phyloP scores from a whole-genome alignment of 2,113 vertebrate species.

The Ictalurus furcatus region DNA sequence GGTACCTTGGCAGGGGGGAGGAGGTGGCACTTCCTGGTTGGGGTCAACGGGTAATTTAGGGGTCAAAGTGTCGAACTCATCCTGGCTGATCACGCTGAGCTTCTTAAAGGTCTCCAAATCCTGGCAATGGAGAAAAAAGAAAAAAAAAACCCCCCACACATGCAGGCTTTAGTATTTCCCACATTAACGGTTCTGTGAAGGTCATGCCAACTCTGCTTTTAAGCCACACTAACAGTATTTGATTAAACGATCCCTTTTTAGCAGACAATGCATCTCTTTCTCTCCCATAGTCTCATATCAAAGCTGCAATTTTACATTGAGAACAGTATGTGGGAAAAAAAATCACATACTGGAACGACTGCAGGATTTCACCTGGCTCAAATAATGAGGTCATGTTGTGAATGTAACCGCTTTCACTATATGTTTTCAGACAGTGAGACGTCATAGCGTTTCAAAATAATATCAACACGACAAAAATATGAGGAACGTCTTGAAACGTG shows the following conservation, averaged over 20 bases:
- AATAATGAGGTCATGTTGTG: neutral
- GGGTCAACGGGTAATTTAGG: slow-evolving; percentile 76
- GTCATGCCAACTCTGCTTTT: neutral
- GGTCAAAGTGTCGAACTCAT: slow-evolving; percentile 81
- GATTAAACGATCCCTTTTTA: neutral
- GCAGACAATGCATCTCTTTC: neutral
- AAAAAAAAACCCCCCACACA: neutral
- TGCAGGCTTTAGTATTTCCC: neutral
- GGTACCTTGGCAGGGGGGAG: slow-evolving; percentile 57
- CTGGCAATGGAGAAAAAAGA: slow-evolving; percentile 63
- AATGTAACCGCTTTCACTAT: neutral
- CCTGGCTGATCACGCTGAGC: slow-evolving; percentile 85
- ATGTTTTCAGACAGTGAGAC: neutral
- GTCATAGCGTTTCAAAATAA: neutral
- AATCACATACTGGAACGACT: slow-evolving; percentile 1
- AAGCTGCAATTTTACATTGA: slow-evolving; percentile 24
- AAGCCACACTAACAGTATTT: neutral
- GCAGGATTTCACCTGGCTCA: neutral
- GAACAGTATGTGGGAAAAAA: slow-evolving; percentile 59
- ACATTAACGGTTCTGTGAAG: neutral
- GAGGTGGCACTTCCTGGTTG: slow-evolving; percentile 74
- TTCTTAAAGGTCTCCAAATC: slow-evolving; percentile 92
- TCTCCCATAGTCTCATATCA: neutral
- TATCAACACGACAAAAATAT: neutral
- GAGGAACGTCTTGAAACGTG: neutral